Percentiles rank a stretch among this genome's conserved stretches.
phyloP scores from a whole-genome alignment of 1,140 invertebrate genomes.

The Drosophila varians region DNA sequence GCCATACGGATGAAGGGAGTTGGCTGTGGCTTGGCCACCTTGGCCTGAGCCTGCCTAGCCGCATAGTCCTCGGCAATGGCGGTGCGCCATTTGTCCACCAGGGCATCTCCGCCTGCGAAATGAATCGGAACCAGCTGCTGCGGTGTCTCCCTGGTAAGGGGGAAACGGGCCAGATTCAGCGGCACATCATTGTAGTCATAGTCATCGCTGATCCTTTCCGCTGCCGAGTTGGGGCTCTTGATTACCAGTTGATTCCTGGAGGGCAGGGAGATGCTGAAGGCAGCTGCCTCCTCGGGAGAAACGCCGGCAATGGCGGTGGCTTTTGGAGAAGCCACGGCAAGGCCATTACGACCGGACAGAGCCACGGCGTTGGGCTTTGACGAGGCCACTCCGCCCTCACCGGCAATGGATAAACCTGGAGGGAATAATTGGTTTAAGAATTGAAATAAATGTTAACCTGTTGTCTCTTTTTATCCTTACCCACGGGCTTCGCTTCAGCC shows the following conservation, averaged over 20 bases:
- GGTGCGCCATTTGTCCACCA: conserved; percentile 69
- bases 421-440: neutral
- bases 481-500: conserved; percentile 89
- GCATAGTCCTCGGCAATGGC: conserved; percentile 77
- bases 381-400: conserved; percentile 88
- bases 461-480: conserved; percentile 60
- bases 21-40: conserved; percentile 15
- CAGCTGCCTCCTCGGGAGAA: conserved; percentile 84
- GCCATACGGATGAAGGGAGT: conserved; percentile 50
- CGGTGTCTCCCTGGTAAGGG: conserved; percentile 47
- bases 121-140: conserved; percentile 26
- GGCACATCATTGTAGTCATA: conserved; percentile 68
- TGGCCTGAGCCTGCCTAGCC: conserved; percentile 33
- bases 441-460: neutral
- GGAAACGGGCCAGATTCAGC: conserved; percentile 37
- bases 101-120: conserved; percentile 33
- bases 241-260: conserved; percentile 76
- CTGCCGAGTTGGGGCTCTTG: conserved; percentile 63
- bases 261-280: conserved; percentile 75
- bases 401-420: conserved; percentile 85
- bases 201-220: conserved; percentile 59
- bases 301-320: conserved; percentile 89
- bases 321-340: conserved; percentile 88
- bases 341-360: conserved; percentile 87
- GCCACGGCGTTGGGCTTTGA: conserved; percentile 88